These are phyloP conservation scores for Tetraodon nigroviridis DNA, from an alignment of 2,113 vertebrate genomes.

Conservation along the genomic window DNA sequence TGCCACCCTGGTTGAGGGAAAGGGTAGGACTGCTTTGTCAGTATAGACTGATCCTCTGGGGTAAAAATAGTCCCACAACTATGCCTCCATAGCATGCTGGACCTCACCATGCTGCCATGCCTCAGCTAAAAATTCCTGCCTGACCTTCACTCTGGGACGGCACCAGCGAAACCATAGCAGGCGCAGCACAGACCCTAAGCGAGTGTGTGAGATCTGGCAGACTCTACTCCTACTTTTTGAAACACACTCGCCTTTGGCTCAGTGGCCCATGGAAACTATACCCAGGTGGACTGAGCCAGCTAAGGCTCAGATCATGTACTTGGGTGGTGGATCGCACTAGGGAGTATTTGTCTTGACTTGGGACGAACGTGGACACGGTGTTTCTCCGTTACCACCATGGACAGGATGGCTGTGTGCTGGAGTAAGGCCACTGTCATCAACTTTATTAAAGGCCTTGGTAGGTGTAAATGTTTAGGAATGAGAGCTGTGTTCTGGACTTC, in stretches of 20 bases:
- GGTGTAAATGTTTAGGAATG: constrained; percentile 65
- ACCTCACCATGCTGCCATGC: constrained; percentile 79
- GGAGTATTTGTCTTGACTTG: constrained; percentile 25
- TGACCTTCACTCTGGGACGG: constrained; percentile 83
- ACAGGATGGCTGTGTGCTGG: constrained; percentile 88
- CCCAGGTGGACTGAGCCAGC: constrained; percentile 42
- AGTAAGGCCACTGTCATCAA: constrained; percentile 87
- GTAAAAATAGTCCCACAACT: constrained; percentile 90
- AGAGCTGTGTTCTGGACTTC: constrained; percentile 16
- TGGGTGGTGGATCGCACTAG: constrained; percentile 45
- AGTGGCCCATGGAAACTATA: constrained; percentile 52
- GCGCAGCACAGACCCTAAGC: constrained; percentile 17
- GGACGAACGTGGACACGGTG: constrained; percentile 58
- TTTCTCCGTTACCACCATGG: constrained; percentile 75
- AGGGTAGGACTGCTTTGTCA: constrained; percentile 81
- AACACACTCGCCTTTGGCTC: constrained; percentile 31
- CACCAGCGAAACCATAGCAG: constrained; percentile 58
- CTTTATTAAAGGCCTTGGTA: constrained; percentile 96
- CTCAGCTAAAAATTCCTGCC: constrained; percentile 88
- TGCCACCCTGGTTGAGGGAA: constrained; percentile 75
- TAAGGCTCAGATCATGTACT: constrained; percentile 33
- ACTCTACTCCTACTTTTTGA: constrained; percentile 47
- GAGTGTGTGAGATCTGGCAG: constrained; percentile 24
- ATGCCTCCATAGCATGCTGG: constrained; percentile 79
- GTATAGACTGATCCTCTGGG: constrained; percentile 84